phyloP scores from a whole-genome alignment of 35 echinoderm and acorn worm genomes.

The Acanthaster planci region DNA sequence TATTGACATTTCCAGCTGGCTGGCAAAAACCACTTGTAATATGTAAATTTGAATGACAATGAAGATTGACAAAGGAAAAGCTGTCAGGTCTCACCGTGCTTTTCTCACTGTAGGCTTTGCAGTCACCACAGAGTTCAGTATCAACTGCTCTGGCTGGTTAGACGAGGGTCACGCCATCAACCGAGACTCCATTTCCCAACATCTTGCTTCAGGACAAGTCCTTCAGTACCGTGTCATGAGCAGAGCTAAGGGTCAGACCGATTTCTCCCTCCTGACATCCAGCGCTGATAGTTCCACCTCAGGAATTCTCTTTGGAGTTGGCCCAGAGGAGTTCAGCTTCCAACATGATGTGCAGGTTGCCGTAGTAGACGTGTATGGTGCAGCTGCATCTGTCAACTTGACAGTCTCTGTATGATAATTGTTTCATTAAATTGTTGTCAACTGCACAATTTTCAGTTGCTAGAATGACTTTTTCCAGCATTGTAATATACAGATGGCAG shows the following conservation, averaged over 20 bases:
- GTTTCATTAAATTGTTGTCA: neutral
- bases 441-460: neutral
- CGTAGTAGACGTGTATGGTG: slow-evolving; percentile 40
- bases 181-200: neutral
- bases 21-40: no score
- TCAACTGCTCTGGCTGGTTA: slow-evolving; percentile 25
- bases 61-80: neutral
- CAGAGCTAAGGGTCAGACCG: neutral
- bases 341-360: slow-evolving; percentile 29
- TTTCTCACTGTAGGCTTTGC: slow-evolving; percentile 27
- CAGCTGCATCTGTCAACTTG: neutral
- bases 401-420: slow-evolving; percentile 21
- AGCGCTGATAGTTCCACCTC: neutral
- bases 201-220: neutral
- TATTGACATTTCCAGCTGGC: no score
- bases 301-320: slow-evolving; percentile 21
- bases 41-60: neutral
- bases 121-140: slow-evolving; percentile 33
- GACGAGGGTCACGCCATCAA: slow-evolving; percentile 29
- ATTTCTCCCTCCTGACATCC: slow-evolving; percentile 20
- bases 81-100: neutral
- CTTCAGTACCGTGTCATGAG: slow-evolving; percentile 36
- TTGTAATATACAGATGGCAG: neutral
- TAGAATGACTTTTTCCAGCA: neutral
- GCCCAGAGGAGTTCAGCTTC: slow-evolving; percentile 28